These are phyloP conservation scores for Homarus americanus DNA, from an alignment of 1,140 invertebrate species.

Conservation along the genomic window DNA sequence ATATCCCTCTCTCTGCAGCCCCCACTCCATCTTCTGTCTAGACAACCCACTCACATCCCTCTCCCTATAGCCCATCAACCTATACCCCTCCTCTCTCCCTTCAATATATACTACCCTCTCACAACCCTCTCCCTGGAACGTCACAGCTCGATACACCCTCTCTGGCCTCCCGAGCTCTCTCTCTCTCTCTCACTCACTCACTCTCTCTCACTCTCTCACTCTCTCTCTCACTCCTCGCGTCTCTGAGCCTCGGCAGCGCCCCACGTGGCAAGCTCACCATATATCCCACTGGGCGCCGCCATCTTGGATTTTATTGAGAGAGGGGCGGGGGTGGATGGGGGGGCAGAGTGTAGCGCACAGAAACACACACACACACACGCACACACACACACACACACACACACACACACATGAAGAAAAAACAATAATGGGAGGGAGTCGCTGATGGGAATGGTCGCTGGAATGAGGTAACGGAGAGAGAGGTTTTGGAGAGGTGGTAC, in stretches of 20 bases:
- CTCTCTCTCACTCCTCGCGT: not conserved
- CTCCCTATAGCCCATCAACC: too few relatives aligned
- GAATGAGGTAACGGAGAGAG: not conserved
- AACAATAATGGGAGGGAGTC: not conserved
- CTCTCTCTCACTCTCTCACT: not conserved
- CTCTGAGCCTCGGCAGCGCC: not conserved
- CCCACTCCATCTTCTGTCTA: too few relatives aligned
- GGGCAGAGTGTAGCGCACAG: too few relatives aligned
- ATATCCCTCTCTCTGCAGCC: too few relatives aligned
- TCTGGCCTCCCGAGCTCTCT: not conserved
- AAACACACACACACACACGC: too few relatives aligned
- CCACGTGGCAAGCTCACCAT: not conserved
- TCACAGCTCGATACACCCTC: not conserved
- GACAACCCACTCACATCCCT: too few relatives aligned
- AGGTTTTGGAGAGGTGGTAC: too few relatives aligned
- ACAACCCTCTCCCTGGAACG: too few relatives aligned
- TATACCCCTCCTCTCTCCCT: too few relatives aligned
- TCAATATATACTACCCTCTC: too few relatives aligned
- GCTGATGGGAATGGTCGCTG: not conserved
- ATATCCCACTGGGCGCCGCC: not conserved
- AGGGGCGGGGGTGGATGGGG: not conserved
- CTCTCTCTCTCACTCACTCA: not conserved
- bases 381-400: too few relatives aligned
- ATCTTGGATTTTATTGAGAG: not conserved
- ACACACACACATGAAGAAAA: not conserved